Base-by-base conservation (phyloP, 2,797 vertebrate species). In the Helicolenus hilgendorfi region DNA sequence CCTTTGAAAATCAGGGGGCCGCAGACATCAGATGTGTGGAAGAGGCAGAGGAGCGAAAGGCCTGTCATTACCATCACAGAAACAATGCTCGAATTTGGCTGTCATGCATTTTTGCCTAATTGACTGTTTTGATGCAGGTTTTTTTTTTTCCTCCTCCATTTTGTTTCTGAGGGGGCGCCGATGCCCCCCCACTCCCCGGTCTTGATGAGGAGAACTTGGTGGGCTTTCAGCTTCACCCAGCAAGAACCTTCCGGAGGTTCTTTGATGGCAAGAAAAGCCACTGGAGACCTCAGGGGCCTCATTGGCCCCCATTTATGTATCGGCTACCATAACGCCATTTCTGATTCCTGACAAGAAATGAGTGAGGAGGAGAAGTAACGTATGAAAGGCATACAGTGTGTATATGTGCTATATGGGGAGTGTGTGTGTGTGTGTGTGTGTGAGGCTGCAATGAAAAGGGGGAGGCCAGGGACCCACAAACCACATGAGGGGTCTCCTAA, bases 61-160 rank as follows among this genome's bases (percentile, higher is more conserved):
- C 92, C 94, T 95, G 91, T 96, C 93, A 95, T 95, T 94, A 95
- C 88, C 93, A 77, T 96, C 92, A 96, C 88, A 96, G 89, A 97
- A 97, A 97, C 95, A 97, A 97, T 96, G 96, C 90, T 71, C 80
- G 92, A 94, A 95, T 96, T 95, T 96, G 91, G 93, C 95, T 96
- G 96, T 97, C 95, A 97, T 96, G 96, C 96, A 97, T 97, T 97
- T 97, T 96, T 97, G 91, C 94, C 93, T 97, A 97, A 97, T 97
- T 97, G 95, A 97, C 95, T 97, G 93, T 97, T 97, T 97, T 95
- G 95, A 95, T 95, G 94, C 94, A 91, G 81, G 63, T 81, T 88
- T 85, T 94, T 73, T 84, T 31, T 82, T 71, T 78, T 64, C 8
- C 11, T 81, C 33, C 64, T 78, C 72, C 72, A 92, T 95, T 94